These are phyloP conservation scores for Siderastrea radians DNA, from an alignment of 92 coral and sea anemone genomes.

Conservation along the genomic window DNA sequence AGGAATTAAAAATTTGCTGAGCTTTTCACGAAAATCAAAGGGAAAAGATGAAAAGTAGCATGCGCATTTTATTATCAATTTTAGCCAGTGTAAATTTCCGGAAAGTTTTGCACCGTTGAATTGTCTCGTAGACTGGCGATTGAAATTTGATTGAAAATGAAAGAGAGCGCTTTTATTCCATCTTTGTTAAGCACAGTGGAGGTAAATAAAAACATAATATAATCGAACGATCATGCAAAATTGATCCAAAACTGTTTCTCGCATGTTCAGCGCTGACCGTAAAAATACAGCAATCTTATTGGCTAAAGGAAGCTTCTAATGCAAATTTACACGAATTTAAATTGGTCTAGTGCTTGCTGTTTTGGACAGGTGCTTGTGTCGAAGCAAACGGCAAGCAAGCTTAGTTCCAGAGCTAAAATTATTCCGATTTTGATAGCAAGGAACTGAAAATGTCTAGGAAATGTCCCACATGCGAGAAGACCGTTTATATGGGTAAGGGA, in stretches of 20 bases:
- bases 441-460: constrained; percentile 23
- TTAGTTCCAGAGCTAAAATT: background rate
- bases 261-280: background rate
- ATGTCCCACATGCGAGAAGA: constrained; percentile 45
- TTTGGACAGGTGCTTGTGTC: background rate
- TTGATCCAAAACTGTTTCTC: background rate
- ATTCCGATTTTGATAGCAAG: background rate
- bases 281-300: constrained; percentile 2
- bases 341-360: background rate
- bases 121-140: background rate
- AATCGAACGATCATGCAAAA: constrained; percentile 3
- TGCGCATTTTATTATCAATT: background rate
- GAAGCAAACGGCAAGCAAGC: constrained; percentile 1
- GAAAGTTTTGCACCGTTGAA: too few species aligned
- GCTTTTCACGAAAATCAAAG: background rate
- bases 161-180: background rate
- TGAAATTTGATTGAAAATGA: background rate
- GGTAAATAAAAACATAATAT: background rate
- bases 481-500: constrained; percentile 47
- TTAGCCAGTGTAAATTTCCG: too few species aligned
- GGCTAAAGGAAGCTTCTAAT: background rate
- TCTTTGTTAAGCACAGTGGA: background rate
- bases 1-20: background rate
- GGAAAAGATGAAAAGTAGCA: background rate
- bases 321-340: constrained; percentile 28